phyloP scores from a whole-genome alignment of 2,113 vertebrate genomes.

The Leptosomus discolor region DNA sequence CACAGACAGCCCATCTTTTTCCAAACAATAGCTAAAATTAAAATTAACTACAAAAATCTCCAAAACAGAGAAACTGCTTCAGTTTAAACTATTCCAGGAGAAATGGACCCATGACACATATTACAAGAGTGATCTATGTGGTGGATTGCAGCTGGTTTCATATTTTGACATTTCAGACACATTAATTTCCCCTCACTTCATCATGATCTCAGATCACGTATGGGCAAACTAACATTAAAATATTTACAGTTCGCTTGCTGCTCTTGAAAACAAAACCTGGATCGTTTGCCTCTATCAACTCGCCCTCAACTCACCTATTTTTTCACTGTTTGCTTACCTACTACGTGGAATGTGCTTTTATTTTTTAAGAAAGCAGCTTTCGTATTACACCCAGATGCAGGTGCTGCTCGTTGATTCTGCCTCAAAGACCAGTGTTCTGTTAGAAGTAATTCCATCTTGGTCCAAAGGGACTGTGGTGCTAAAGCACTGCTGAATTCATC shows the following conservation, averaged over 20 bases:
- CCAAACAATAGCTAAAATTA: slow-evolving; percentile 82
- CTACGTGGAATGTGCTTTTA: slow-evolving; percentile 80
- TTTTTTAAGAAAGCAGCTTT: slow-evolving; percentile 67
- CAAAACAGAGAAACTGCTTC: slow-evolving; percentile 78
- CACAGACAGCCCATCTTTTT: slow-evolving; percentile 83
- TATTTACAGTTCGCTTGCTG: slow-evolving; percentile 79
- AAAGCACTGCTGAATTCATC: slow-evolving; percentile 9
- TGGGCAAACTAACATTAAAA: slow-evolving; percentile 79
- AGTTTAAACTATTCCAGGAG: slow-evolving; percentile 79
- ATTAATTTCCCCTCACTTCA: slow-evolving; percentile 47
- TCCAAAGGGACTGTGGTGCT: slow-evolving; percentile 40
- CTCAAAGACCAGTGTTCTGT: neutral
- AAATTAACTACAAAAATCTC: slow-evolving; percentile 82
- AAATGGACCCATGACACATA: slow-evolving; percentile 77
- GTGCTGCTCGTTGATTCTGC: slow-evolving; percentile 27
- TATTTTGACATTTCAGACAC: slow-evolving; percentile 38
- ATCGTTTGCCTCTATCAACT: slow-evolving; percentile 63
- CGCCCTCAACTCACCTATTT: neutral
- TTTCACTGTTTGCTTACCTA: slow-evolving; percentile 14
- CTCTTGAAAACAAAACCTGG: slow-evolving; percentile 67
- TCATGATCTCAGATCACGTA: slow-evolving; percentile 78
- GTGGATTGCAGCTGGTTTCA: slow-evolving; percentile 69
- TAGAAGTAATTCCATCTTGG: neutral
- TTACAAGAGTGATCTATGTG: slow-evolving; percentile 72
- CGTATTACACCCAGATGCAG: neutral